Evolutionary conservation across 2,888 invertebrate species (phyloP).

Genomic region (Drosophila melanosoma): DNA sequence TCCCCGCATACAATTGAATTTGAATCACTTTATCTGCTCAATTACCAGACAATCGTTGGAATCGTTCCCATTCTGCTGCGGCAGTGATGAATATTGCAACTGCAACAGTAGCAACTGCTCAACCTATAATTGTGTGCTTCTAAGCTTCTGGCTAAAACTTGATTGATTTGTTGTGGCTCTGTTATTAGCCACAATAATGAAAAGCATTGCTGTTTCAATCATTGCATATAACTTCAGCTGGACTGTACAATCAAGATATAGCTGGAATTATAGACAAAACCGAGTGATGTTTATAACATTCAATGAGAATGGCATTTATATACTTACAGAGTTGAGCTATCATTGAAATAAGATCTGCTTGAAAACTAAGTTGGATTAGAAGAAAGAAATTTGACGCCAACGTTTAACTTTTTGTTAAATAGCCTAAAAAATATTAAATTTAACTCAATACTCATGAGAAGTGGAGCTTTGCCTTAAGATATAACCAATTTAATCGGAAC

Average conservation of each 20-base stretch:
- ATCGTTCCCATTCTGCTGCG: not conserved
- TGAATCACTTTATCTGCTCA: constrained; percentile 29
- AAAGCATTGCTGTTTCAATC: constrained; percentile 12
- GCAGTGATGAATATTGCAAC: constrained; percentile 67
- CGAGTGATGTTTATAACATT: not conserved
- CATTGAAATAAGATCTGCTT: not conserved
- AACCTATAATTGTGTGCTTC: constrained; percentile 15
- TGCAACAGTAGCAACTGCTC: constrained; percentile 7
- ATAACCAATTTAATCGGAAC: not conserved
- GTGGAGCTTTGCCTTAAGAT: not conserved
- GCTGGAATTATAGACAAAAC: not conserved
- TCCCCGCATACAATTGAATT: constrained; percentile 43
- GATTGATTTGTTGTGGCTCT: constrained; percentile 52
- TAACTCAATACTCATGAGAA: not conserved
- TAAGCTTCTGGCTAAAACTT: constrained; percentile 19
- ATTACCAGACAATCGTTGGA: constrained; percentile 39
- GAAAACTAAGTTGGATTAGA: not conserved
- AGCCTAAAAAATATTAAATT: not conserved
- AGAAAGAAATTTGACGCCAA: not conserved
- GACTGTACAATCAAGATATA: not conserved
- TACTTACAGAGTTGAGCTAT: not conserved
- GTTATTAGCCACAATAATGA: constrained; percentile 57
- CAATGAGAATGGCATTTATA: not conserved
- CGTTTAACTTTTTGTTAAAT: not conserved
- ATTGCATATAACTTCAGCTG: not conserved